Percentiles rank a stretch among this genome's conserved stretches.
phyloP scores from a whole-genome alignment of 1,140 invertebrate genomes.

The Armadillidium nasatum region DNA sequence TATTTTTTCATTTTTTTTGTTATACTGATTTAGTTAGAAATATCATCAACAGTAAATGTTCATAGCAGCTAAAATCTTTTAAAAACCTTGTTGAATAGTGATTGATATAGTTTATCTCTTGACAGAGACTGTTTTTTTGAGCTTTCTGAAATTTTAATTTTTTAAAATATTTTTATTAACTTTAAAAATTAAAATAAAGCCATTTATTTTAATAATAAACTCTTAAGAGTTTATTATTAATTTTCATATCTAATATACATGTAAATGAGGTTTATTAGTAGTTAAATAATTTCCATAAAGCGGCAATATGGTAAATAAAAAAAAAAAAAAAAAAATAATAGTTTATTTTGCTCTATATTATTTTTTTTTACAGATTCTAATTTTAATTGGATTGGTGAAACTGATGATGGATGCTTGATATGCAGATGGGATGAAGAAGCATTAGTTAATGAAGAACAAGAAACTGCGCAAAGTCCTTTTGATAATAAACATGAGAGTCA shows the following conservation, averaged over 20 bases:
- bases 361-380: slow-evolving; percentile 31
- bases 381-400: slow-evolving; percentile 43
- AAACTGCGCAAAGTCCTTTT: background rate
- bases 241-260: background rate
- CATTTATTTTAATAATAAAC: too few relatives aligned
- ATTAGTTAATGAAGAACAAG: background rate
- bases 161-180: background rate
- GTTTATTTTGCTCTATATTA: background rate
- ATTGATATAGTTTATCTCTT: too few relatives aligned
- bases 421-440: slow-evolving; percentile 42
- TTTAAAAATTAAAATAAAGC: too few relatives aligned
- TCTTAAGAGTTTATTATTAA: background rate
- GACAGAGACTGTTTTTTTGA: too few relatives aligned
- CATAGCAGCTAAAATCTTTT: too few relatives aligned
- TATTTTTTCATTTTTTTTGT: too few relatives aligned
- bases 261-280: background rate
- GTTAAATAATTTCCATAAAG: background rate
- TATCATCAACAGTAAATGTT: too few relatives aligned
- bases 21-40: too few relatives aligned
- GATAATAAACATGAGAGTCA: slow-evolving; percentile 28
- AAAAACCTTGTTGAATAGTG: too few relatives aligned
- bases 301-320: background rate
- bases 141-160: background rate
- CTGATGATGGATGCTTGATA: slow-evolving; percentile 38
- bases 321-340: background rate